A percentile compares a stretch with the other conserved stretches of the same genome.
phyloP scores from a whole-genome alignment of 2,888 invertebrate species.

The Aspidapion aeneum region DNA sequence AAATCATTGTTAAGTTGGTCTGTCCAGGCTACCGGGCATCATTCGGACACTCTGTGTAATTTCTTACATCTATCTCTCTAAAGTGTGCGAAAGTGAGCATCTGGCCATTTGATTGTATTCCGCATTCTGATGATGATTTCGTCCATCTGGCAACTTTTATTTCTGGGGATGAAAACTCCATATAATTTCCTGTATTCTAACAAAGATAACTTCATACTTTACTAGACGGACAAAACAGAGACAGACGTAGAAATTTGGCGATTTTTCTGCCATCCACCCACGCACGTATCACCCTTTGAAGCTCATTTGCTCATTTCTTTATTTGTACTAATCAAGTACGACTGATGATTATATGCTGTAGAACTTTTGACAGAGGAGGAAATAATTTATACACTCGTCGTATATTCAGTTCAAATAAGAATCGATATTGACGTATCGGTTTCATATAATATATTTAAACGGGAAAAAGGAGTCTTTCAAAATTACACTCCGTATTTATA shows the following conservation, averaged over 20 bases:
- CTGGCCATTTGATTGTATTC: slow-evolving; percentile 44
- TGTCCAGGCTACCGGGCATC: too few relatives aligned
- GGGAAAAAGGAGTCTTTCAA: background rate
- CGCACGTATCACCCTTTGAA: background rate
- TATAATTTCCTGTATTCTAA: background rate
- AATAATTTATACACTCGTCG: background rate
- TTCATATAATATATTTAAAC: background rate
- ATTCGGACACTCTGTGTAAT: background rate
- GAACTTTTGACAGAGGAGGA: background rate
- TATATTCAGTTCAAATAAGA: background rate
- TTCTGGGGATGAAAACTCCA: background rate
- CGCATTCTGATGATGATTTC: slow-evolving; percentile 34
- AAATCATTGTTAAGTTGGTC: too few relatives aligned
- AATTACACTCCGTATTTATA: too few relatives aligned
- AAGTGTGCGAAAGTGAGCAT: slow-evolving; percentile 35
- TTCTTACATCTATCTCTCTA: slow-evolving; percentile 5
- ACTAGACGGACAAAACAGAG: too few relatives aligned
- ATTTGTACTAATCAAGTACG: slow-evolving; percentile 3
- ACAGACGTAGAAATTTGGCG: background rate
- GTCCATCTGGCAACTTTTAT: slow-evolving; percentile 41
- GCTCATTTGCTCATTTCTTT: slow-evolving; percentile 6
- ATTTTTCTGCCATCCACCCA: background rate
- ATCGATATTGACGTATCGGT: background rate
- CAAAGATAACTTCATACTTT: too few relatives aligned
- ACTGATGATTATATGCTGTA: background rate